Conservation (phyloP, 2,888 invertebrate species). For the Troglohyphantes excavatus region DNA sequence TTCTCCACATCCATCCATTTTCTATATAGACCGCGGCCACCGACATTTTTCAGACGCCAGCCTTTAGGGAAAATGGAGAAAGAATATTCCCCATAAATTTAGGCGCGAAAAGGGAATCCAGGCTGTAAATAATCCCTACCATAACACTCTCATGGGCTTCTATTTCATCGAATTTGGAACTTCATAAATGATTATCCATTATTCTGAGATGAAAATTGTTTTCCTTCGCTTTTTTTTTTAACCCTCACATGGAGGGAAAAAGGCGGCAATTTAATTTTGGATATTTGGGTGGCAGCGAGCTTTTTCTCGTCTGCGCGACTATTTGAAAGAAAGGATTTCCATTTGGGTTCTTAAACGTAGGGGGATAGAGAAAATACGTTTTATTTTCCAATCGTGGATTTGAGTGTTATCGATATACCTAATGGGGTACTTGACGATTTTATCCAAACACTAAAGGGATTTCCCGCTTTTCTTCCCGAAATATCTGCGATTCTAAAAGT, state of each 20-base stretch:
- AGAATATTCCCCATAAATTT: constrained; percentile 36
- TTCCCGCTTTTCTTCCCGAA: background rate
- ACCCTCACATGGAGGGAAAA: background rate
- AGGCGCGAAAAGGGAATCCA: constrained; percentile 33
- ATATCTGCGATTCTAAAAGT: background rate
- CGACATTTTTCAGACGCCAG: background rate
- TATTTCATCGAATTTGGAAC: constrained; percentile 51
- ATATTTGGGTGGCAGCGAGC: background rate
- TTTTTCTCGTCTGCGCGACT: background rate
- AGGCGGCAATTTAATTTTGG: background rate
- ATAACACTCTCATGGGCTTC: constrained; percentile 34
- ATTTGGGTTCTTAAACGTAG: background rate
- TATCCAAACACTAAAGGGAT: constrained; percentile 2
- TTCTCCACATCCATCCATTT: background rate
- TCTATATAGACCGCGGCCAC: background rate
- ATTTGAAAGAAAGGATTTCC: background rate
- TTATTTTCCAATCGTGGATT: background rate
- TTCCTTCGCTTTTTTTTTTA: constrained; percentile 18
- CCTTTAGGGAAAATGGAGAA: constrained; percentile 42
- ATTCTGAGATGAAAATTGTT: constrained; percentile 62
- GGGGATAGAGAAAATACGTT: background rate
- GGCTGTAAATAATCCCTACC: constrained; percentile 53
- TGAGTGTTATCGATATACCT: constrained; percentile 15
- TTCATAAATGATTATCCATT: constrained; percentile 69
- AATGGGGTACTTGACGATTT: constrained; percentile 5